A percentile compares a stretch with the other conserved stretches of the same genome.
phyloP scores from a whole-genome alignment of 2,113 vertebrate genomes.

The Mirza zaza region DNA sequence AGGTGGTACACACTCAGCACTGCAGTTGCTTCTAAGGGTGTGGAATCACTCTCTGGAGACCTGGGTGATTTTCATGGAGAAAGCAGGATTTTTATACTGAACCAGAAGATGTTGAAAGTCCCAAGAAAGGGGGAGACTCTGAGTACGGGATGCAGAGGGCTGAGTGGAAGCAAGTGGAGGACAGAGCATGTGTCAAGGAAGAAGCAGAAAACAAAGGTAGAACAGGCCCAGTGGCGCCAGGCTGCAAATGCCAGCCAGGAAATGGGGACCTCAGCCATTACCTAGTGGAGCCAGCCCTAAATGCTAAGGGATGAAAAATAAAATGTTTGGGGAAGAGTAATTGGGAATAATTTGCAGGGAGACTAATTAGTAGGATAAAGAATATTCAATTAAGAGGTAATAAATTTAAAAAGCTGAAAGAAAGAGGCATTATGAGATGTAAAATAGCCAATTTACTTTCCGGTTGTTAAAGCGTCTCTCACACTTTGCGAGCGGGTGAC shows the following conservation, averaged over 20 bases:
- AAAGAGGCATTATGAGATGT: conserved; percentile 8
- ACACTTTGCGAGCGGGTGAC: not conserved
- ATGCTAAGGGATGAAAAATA: not conserved
- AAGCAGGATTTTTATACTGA: not conserved
- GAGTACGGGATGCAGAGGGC: fast-evolving
- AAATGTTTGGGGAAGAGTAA: conserved; percentile 8
- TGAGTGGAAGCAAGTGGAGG: not conserved
- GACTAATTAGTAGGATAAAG: not conserved
- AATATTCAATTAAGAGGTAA: conserved; percentile 23
- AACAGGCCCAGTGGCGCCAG: not conserved
- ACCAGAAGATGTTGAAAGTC: not conserved
- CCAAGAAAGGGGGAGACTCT: not conserved
- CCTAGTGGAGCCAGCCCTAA: not conserved
- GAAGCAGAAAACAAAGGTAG: not conserved
- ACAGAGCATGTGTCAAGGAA: not conserved
- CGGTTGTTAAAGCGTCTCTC: not conserved
- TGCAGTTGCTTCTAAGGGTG: not conserved
- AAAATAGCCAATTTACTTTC: conserved; percentile 46
- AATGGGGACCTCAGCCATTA: not conserved
- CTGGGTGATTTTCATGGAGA: not conserved
- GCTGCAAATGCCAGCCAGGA: not conserved
- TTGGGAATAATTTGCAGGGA: conserved; percentile 5
- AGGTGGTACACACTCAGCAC: not conserved
- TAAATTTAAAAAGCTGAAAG: not conserved
- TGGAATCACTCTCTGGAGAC: not conserved